Conservation (phyloP, 2,888 invertebrate genomes). For the Linnaemya tessellans region DNA sequence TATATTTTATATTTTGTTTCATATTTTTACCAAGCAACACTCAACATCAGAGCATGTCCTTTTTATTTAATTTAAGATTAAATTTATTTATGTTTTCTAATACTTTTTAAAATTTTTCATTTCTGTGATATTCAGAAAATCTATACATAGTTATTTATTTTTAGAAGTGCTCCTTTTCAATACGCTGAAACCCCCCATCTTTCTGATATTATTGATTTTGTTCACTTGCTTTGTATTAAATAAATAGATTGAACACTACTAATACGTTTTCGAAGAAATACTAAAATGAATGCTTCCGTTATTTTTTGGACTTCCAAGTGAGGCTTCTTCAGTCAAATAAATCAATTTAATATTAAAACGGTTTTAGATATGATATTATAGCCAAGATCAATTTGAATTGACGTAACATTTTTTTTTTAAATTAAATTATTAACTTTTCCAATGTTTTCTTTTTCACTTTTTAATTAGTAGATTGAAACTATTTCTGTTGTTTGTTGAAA, state of each 20-base stretch:
- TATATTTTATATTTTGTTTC: slow-evolving; percentile 33
- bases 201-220: neutral
- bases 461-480: slow-evolving; percentile 3
- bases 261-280: neutral
- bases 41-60: slow-evolving; percentile 48
- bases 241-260: slow-evolving; percentile 6
- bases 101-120: slow-evolving; percentile 37
- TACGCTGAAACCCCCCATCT: slow-evolving; percentile 1
- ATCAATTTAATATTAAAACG: slow-evolving; percentile 7
- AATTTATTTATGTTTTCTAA: slow-evolving; percentile 37
- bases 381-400: neutral
- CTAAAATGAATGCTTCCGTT: slow-evolving; percentile 63
- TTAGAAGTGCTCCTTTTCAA: slow-evolving; percentile 1
- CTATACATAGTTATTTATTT: slow-evolving; percentile 36
- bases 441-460: slow-evolving; percentile 21
- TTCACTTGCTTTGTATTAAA: slow-evolving; percentile 29
- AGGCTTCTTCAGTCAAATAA: slow-evolving; percentile 45
- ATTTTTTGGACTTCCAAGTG: slow-evolving; percentile 61
- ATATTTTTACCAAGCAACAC: slow-evolving; percentile 44
- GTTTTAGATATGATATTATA: slow-evolving; percentile 5
- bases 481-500: slow-evolving; percentile 55
- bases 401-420: neutral
- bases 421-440: neutral
- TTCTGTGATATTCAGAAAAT: slow-evolving; percentile 73
- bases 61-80: slow-evolving; percentile 50